These are phyloP conservation scores for Drosophila mayri DNA, from an alignment of 1,140 invertebrate genomes.

Conservation along the genomic window DNA sequence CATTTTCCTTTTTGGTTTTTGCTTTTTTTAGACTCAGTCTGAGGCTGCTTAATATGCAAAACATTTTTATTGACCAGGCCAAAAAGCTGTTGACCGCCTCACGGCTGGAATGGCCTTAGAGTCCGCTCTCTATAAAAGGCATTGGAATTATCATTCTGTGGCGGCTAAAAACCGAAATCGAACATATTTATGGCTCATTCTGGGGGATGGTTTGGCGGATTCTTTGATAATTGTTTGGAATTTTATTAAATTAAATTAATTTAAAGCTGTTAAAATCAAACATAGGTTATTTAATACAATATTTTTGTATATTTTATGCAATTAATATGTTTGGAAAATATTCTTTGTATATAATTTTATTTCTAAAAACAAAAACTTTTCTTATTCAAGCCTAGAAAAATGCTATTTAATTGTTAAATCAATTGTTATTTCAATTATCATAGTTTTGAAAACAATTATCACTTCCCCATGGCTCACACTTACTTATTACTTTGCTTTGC, in stretches of 20 bases:
- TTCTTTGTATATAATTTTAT: background rate
- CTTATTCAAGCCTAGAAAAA: too few species aligned
- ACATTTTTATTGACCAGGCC: conserved; percentile 68
- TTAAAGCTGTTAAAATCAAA: background rate
- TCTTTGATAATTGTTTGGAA: conserved; percentile 10
- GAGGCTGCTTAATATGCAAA: conserved; percentile 70
- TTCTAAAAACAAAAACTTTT: background rate
- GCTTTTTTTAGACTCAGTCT: background rate
- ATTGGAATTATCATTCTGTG: conserved; percentile 51
- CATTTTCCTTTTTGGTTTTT: conserved; percentile 63
- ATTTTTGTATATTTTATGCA: background rate
- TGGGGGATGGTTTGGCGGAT: background rate
- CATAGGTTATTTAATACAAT: too few species aligned
- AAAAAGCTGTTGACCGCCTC: conserved; percentile 69
- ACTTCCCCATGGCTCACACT: background rate
- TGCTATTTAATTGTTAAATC: background rate
- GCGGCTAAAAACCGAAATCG: conserved; percentile 19
- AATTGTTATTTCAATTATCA: background rate
- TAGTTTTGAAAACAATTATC: conserved; percentile 2
- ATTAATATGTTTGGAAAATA: background rate
- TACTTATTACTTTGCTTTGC: background rate
- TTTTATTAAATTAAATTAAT: background rate
- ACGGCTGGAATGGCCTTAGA: conserved; percentile 51
- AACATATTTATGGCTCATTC: conserved; percentile 12
- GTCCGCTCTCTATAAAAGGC: conserved; percentile 31